Evolutionary conservation across 2,888 invertebrate species (phyloP).

Genomic region (Stenodema calcarata): DNA sequence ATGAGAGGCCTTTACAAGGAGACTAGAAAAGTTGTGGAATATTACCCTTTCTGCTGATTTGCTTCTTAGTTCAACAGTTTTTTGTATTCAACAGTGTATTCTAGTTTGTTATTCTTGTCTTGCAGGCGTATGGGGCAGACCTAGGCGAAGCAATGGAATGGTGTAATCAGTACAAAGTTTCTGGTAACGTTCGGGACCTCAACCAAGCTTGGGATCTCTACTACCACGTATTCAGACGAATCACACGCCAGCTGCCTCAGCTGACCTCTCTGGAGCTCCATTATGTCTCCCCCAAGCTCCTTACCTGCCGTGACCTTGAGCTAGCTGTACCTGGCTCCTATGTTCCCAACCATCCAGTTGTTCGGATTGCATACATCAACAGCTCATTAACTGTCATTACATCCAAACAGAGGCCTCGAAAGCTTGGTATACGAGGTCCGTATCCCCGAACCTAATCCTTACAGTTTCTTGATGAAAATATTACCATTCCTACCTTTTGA

Average conservation of each 20-base stretch:
- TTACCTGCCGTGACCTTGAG: slow-evolving; percentile 89
- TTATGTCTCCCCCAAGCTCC: slow-evolving; percentile 92
- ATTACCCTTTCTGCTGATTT: too few relatives aligned
- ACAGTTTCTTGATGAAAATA: background rate
- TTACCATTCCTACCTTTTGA: background rate
- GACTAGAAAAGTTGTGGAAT: too few relatives aligned
- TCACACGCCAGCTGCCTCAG: slow-evolving; percentile 92
- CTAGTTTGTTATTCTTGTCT: too few relatives aligned
- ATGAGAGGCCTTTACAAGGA: too few relatives aligned
- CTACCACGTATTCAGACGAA: slow-evolving; percentile 96
- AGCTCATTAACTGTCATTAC: slow-evolving; percentile 94
- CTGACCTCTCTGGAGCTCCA: slow-evolving; percentile 89
- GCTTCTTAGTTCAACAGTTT: too few relatives aligned
- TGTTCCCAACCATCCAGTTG: slow-evolving; percentile 87
- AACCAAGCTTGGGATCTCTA: slow-evolving; percentile 99
- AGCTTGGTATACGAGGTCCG: slow-evolving; percentile 81
- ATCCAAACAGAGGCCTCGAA: slow-evolving; percentile 96
- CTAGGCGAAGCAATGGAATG: slow-evolving; percentile 93
- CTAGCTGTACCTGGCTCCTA: slow-evolving; percentile 98
- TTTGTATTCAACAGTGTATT: too few relatives aligned
- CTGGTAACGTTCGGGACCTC: slow-evolving; percentile 86
- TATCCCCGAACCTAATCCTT: background rate
- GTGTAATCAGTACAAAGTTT: slow-evolving; percentile 88
- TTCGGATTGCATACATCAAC: slow-evolving; percentile 88
- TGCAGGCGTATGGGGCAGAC: slow-evolving; percentile 88